Conservation (phyloP, 2,113 vertebrate genomes). For the Melanostigma gelatinosum region DNA sequence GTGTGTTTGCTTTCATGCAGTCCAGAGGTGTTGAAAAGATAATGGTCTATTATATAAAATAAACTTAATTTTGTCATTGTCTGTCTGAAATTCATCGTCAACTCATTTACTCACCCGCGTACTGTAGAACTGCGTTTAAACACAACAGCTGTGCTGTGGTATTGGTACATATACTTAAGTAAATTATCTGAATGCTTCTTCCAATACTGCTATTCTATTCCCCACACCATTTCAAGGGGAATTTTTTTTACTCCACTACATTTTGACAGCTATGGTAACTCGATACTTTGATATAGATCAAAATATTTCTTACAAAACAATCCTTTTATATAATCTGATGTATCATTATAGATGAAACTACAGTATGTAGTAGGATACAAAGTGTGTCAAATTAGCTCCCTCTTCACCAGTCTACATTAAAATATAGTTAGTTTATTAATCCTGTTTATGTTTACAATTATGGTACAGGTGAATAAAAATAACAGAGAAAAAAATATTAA, state of each 20-base stretch:
- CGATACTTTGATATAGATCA: neutral
- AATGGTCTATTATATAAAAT: constrained; percentile 66
- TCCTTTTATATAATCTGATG: neutral
- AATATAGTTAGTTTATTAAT: too few species aligned
- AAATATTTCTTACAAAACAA: neutral
- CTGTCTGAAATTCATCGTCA: constrained; percentile 16
- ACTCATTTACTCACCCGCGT: neutral
- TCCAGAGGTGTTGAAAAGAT: constrained; percentile 47
- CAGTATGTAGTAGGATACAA: neutral
- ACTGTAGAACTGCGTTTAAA: too few species aligned
- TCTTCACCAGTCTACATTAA: neutral
- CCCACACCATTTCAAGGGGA: neutral
- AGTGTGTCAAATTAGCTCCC: neutral
- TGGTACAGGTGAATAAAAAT: too few species aligned
- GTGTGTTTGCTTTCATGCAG: constrained; percentile 56
- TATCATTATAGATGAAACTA: neutral
- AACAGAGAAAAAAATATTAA: too few species aligned
- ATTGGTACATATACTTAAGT: neutral
- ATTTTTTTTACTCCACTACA: neutral
- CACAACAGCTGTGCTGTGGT: neutral
- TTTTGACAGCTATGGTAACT: neutral
- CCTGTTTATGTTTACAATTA: too few species aligned
- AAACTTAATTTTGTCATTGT: constrained; percentile 85
- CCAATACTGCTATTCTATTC: neutral
- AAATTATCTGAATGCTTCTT: neutral